A percentile compares a stretch with the other conserved stretches of the same genome.
These are phyloP conservation scores for Panagrolaimus sp. DNA, from an alignment of 1,140 invertebrate species.

Conservation along the genomic window DNA sequence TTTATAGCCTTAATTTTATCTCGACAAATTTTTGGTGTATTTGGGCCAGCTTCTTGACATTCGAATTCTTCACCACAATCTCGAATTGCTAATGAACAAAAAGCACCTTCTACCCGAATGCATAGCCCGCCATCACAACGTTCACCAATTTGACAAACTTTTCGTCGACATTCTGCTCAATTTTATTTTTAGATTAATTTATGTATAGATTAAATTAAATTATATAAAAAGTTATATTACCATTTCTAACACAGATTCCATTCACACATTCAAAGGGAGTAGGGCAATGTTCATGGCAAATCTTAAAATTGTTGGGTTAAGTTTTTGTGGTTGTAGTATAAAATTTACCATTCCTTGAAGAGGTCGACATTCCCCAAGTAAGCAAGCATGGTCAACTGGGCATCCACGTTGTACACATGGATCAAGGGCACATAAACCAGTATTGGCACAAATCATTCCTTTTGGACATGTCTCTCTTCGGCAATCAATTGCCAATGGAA, in stretches of 20 bases:
- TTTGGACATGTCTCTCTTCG: slow-evolving; percentile 22
- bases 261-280: slow-evolving; percentile 44
- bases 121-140: slow-evolving; percentile 51
- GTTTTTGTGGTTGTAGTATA: slow-evolving; percentile 13
- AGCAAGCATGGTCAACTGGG: slow-evolving; percentile 40
- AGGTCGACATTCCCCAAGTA: slow-evolving; percentile 43
- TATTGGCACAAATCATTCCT: slow-evolving; percentile 23
- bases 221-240: slow-evolving; percentile 19
- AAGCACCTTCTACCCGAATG: slow-evolving; percentile 46
- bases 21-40: slow-evolving; percentile 22
- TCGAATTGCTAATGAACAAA: slow-evolving; percentile 38
- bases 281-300: slow-evolving; percentile 37
- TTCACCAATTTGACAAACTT: slow-evolving; percentile 57
- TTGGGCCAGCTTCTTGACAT: slow-evolving; percentile 31
- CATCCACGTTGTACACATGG: slow-evolving; percentile 27
- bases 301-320: slow-evolving; percentile 16
- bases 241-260: slow-evolving; percentile 46
- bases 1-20: slow-evolving; percentile 29
- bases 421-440: slow-evolving; percentile 30
- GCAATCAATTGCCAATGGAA: slow-evolving; percentile 28
- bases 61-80: slow-evolving; percentile 51
- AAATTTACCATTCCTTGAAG: slow-evolving; percentile 33
- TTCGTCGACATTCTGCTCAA: slow-evolving; percentile 43
- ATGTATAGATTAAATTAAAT: not conserved
- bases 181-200: slow-evolving; percentile 16